Evolutionary conservation across 2,888 invertebrate genomes (phyloP), one percentile per base, ranked within the genome.

Genomic region (Nomada flava): DNA sequence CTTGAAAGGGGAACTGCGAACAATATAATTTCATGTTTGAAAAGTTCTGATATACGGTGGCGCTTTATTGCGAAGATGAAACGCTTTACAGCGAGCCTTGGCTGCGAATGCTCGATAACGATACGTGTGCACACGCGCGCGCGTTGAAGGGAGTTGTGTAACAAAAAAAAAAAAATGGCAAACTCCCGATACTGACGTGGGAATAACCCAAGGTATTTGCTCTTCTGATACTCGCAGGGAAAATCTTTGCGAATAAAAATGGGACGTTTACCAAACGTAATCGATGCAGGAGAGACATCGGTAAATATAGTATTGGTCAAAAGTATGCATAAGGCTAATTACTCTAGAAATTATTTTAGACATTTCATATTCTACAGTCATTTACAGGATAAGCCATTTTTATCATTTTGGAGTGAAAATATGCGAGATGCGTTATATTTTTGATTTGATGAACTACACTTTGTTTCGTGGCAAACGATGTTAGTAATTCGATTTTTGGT

Each of bases 31-130:
- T 68, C 60, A 36, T 36, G 71, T 71, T 76, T 64, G 63, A 36
- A 78, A 67, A 68, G 53, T 73, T 74, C 42, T 63, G 29, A 47
- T 70, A 50, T 62, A 47, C 23, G 50, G 11, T 50, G 15, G 23
- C 15, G 59, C 57, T 76, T 76, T 76, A 79, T 79, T 70, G 47
- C 65, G 53, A 29, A 55, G 53, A 79, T 65, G 60, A 70, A 76
- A 70, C 59, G 65, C 36, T 57, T 62, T 53, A 36, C n/a, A 26
- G 26, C 52, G 53, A 20, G 36, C 23, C n/a, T 29, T 50, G 44
- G 26, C 60, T 59, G 26, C 60, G 47, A 76, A 62, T 67, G 42
- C 50, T 62, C 57, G 55, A 65, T 67, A 57, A 77, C 55, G 65
- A 65, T 53, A 44, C 26, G 50, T 18, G 26, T 26, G 47, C n/a